Evolutionary conservation across 1,140 invertebrate genomes (phyloP).

Genomic region (Dendrolimus punctatus): DNA sequence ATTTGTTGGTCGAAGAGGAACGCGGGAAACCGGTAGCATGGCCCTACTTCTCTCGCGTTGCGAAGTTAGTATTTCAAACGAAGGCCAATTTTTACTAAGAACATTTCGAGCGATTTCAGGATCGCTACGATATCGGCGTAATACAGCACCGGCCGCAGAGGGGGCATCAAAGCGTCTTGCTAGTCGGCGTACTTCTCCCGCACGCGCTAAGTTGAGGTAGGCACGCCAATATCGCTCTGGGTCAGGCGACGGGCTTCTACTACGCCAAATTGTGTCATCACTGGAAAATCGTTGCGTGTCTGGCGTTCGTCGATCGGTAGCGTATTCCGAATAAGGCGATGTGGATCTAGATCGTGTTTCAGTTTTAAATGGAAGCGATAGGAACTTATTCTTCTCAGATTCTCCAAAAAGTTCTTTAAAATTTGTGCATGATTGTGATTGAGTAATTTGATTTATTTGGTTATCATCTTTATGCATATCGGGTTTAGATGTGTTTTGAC

Average conservation of each 20-base stretch:
- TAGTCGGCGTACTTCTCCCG: constrained; percentile 82
- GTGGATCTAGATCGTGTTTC: constrained; percentile 54
- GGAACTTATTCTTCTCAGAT: constrained; percentile 68
- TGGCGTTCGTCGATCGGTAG: constrained; percentile 52
- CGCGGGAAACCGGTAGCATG: constrained; percentile 75
- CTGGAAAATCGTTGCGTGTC: constrained; percentile 73
- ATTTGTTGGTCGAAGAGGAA: constrained; percentile 77
- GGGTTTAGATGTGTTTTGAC: constrained; percentile 7
- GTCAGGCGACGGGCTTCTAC: constrained; percentile 78
- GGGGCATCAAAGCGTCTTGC: constrained; percentile 81
- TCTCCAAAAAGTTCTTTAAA: constrained; percentile 87
- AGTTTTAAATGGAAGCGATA: constrained; percentile 51
- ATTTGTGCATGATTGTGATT: constrained; percentile 81
- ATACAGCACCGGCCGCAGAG: constrained; percentile 51
- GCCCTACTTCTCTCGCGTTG: constrained; percentile 65
- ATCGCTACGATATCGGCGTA: constrained; percentile 81
- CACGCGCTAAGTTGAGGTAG: constrained; percentile 78
- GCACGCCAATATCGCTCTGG: constrained; percentile 79
- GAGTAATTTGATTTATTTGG: constrained; percentile 48
- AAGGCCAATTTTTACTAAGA: constrained; percentile 60
- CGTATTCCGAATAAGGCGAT: constrained; percentile 55
- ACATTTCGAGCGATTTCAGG: constrained; percentile 79
- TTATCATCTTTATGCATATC: constrained; percentile 11
- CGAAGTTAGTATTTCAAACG: constrained; percentile 52
- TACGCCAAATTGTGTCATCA: constrained; percentile 76